phyloP scores from a whole-genome alignment of 2,113 vertebrate genomes.

The Fulmarus glacialis region DNA sequence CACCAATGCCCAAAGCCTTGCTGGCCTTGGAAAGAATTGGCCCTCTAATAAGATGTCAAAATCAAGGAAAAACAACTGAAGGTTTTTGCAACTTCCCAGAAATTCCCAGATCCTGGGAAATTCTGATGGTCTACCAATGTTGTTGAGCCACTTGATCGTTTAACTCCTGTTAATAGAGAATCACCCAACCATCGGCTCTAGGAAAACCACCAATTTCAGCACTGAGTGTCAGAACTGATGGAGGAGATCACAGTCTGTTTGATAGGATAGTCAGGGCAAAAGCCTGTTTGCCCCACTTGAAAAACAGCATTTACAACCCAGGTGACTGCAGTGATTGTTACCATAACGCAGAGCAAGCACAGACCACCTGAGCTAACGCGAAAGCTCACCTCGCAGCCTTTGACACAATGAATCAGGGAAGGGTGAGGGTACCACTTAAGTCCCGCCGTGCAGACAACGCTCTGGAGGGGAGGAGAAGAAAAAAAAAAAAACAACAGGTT shows the following conservation, averaged over 20 bases:
- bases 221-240: neutral
- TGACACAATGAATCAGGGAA: slow-evolving; percentile 91
- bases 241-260: neutral
- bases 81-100: slow-evolving; percentile 17
- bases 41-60: neutral
- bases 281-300: neutral
- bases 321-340: neutral
- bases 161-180: neutral
- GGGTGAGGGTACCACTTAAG: slow-evolving; percentile 95
- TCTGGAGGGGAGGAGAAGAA: slow-evolving; percentile 76
- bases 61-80: slow-evolving; percentile 6
- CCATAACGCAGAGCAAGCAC: neutral
- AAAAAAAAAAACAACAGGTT: neutral
- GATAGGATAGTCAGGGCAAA: neutral
- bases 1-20: neutral
- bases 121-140: neutral
- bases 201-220: neutral
- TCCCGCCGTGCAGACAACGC: slow-evolving; percentile 90
- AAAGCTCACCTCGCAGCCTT: slow-evolving; percentile 92
- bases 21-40: neutral
- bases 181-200: neutral
- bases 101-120: neutral
- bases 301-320: neutral
- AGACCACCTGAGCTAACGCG: neutral
- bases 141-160: neutral